Evolutionary conservation across 2,113 vertebrate genomes (phyloP).

Genomic region (Salvelinus sp.): DNA sequence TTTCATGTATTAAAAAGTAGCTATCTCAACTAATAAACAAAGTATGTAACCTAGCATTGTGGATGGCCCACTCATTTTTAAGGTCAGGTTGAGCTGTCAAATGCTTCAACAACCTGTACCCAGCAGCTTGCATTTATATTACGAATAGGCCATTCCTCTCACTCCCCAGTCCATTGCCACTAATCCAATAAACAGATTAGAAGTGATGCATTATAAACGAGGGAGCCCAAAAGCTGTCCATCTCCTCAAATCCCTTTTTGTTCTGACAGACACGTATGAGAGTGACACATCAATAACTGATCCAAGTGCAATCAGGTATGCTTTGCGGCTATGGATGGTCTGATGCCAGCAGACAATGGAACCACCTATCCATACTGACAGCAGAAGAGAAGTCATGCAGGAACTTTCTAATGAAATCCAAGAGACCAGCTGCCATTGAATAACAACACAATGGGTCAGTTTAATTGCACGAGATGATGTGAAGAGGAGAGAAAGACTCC

Average conservation of each 20-base stretch:
- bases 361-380: not conserved
- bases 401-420: not conserved
- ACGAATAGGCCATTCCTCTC: not conserved
- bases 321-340: not conserved
- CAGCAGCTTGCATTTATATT: not conserved
- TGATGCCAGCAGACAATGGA: not conserved
- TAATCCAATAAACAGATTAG: conserved; percentile 4
- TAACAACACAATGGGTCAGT: not conserved
- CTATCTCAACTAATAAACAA: not conserved
- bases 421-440: not conserved
- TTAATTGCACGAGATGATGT: not conserved
- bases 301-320: not conserved
- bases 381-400: not conserved
- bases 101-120: not conserved
- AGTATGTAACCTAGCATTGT: not conserved
- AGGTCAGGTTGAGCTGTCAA: not conserved
- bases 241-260: not conserved
- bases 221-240: not conserved
- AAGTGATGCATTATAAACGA: not conserved
- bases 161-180: not conserved
- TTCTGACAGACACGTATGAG: not conserved
- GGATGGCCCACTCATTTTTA: not conserved
- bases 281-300: not conserved
- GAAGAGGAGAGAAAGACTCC: not conserved
- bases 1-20: not conserved